A percentile compares a stretch with the other conserved stretches of the same genome.
phyloP scores from a whole-genome alignment of 2,113 vertebrate species.

The Cervus canadensis region DNA sequence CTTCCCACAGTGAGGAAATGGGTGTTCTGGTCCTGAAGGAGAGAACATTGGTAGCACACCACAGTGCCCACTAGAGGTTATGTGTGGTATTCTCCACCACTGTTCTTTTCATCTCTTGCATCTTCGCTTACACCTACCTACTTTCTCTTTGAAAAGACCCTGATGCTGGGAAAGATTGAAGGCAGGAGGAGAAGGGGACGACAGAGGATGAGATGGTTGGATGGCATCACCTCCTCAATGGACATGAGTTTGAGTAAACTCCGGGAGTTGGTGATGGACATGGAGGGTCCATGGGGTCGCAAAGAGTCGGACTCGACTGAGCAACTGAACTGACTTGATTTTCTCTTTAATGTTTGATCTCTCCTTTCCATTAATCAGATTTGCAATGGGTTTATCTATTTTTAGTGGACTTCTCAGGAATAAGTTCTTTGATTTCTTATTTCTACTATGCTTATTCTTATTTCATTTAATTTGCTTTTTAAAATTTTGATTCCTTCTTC shows the following conservation, averaged over 20 bases:
- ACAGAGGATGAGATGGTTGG: neutral
- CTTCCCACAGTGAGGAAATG: neutral
- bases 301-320: accelerated
- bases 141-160: neutral
- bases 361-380: neutral
- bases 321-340: neutral
- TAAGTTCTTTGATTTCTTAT: neutral
- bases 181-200: neutral
- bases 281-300: neutral
- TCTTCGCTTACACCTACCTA: neutral
- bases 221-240: neutral
- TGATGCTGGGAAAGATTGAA: neutral
- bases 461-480: neutral
- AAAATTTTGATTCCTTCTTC: neutral
- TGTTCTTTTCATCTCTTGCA: neutral
- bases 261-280: neutral
- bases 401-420: neutral
- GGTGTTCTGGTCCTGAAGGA: neutral
- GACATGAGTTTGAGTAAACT: neutral
- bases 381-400: neutral
- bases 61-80: neutral
- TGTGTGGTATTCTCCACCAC: neutral
- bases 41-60: neutral
- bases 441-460: neutral
- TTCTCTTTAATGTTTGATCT: neutral